Evolutionary conservation across 2,797 vertebrate genomes (phyloP).

Genomic region (Dromococcyx pavoninus): DNA sequence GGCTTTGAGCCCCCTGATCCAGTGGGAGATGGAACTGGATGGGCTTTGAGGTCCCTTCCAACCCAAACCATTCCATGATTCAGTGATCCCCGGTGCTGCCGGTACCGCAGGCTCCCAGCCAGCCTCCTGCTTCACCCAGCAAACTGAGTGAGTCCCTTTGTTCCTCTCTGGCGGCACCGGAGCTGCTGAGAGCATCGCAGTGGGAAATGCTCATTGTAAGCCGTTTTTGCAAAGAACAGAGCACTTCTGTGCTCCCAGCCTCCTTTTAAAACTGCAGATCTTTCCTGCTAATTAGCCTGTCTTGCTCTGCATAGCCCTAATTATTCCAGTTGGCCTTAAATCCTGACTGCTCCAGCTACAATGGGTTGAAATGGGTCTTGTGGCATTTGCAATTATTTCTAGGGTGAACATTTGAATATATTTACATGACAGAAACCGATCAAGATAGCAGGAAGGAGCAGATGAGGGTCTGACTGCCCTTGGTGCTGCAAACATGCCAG

Average conservation of each 20-base stretch:
- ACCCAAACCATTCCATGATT: no score
- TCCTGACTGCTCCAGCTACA: neutral
- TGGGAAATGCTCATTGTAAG: neutral
- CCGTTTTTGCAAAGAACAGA: constrained; percentile 1
- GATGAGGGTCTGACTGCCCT: neutral
- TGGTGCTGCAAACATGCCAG: neutral
- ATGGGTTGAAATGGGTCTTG: neutral
- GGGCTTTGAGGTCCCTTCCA: no score
- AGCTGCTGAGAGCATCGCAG: neutral
- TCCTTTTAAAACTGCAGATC: neutral
- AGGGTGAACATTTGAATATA: neutral
- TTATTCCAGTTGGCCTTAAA: constrained; percentile 2
- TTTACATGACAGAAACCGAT: constrained; percentile 23
- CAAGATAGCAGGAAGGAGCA: neutral
- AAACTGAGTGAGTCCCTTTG: neutral
- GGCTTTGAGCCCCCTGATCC: no score
- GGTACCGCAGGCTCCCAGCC: neutral
- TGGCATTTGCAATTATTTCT: neutral
- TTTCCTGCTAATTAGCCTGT: constrained; percentile 22
- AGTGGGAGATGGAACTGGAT: no score
- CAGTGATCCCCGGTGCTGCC: no score
- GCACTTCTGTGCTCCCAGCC: constrained; percentile 23
- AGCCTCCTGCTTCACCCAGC: accelerated
- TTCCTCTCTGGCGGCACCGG: accelerated
- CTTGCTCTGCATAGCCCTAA: neutral